These are phyloP conservation scores for Microcebus ravelobensis DNA, from an alignment of 2,113 vertebrate species.

Conservation along the genomic window DNA sequence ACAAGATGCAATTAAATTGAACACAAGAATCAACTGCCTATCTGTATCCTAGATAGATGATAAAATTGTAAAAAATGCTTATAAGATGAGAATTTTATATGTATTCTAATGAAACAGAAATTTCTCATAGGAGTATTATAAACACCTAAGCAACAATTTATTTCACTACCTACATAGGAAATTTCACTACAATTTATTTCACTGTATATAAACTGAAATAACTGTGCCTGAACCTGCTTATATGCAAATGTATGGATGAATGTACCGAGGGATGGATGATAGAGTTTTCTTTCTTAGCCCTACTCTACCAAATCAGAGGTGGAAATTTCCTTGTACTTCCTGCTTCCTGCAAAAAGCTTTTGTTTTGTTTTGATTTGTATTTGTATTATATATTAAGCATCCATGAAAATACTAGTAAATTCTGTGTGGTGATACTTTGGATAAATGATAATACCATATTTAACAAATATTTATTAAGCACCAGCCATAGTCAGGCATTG, in stretches of 20 bases:
- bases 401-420: neutral
- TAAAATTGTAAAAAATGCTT: neutral
- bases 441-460: neutral
- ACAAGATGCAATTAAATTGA: constrained; percentile 1
- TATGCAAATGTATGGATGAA: neutral
- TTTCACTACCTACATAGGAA: neutral
- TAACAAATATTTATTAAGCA: neutral
- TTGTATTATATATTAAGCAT: neutral
- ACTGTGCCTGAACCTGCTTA: neutral
- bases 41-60: neutral
- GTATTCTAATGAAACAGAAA: neutral
- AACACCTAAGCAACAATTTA: neutral
- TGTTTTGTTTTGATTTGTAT: neutral
- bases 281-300: neutral
- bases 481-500: neutral
- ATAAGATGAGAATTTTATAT: constrained; percentile 7
- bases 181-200: neutral
- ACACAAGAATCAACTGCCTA: neutral
- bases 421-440: neutral
- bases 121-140: neutral
- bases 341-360: neutral
- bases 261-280: neutral
- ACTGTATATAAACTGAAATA: neutral
- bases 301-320: neutral
- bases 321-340: neutral